A percentile compares a stretch with the other conserved stretches of the same genome.
These are phyloP conservation scores for Anneissia japonica DNA, from an alignment of 35 echinoderm and acorn worm genomes.

Conservation along the genomic window DNA sequence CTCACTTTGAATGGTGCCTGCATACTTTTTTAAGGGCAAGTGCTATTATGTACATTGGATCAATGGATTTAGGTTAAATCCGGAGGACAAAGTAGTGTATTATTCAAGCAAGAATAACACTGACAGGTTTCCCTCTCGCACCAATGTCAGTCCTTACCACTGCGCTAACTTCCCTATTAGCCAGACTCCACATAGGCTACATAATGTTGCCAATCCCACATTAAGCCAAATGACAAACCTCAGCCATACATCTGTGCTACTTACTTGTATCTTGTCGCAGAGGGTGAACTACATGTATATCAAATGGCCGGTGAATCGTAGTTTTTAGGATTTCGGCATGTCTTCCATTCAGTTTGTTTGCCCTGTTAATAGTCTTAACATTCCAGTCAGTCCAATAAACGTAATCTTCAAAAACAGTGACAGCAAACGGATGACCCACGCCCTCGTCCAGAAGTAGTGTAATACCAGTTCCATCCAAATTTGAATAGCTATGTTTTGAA, in stretches of 20 bases:
- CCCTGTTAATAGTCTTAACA: constrained; percentile 43
- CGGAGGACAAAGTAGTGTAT: too few species aligned
- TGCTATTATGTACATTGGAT: too few species aligned
- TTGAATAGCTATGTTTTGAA: constrained; percentile 45
- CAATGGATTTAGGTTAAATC: not conserved
- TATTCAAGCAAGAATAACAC: too few species aligned
- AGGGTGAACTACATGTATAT: constrained; percentile 42
- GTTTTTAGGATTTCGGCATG: not conserved
- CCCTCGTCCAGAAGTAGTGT: constrained; percentile 26
- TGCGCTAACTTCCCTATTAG: too few species aligned
- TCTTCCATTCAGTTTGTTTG: constrained; percentile 41
- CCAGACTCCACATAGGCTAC: too few species aligned
- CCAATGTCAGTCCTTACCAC: too few species aligned
- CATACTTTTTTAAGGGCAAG: too few species aligned
- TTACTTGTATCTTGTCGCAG: constrained; percentile 23
- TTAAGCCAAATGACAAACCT: too few species aligned
- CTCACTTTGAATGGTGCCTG: too few species aligned
- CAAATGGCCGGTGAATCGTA: constrained; percentile 41
- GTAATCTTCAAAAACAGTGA: constrained; percentile 60
- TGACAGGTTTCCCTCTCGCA: too few species aligned
- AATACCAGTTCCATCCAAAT: constrained; percentile 41
- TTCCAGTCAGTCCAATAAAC: constrained; percentile 88
- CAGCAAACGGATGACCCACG: constrained; percentile 74
- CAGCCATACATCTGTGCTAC: too few species aligned
- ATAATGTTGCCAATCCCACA: too few species aligned